These are phyloP conservation scores for Gallinago solitaria DNA, from an alignment of 2,797 vertebrate genomes.

Conservation along the genomic window DNA sequence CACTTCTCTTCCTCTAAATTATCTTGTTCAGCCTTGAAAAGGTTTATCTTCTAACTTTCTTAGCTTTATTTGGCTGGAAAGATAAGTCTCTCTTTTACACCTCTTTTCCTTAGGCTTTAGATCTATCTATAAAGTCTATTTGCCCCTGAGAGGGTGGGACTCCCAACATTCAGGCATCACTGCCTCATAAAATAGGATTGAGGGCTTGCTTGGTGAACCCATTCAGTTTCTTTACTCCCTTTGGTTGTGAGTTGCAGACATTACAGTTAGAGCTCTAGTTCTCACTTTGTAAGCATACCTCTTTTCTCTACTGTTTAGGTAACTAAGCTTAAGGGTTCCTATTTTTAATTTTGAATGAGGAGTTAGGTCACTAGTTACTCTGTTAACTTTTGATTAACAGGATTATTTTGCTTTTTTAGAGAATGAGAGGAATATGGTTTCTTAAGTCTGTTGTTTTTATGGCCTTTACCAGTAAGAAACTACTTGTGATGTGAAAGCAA, in stretches of 20 bases:
- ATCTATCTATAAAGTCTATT: background rate
- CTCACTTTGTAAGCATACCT: background rate
- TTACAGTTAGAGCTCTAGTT: background rate
- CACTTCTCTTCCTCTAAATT: background rate
- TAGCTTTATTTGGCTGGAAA: background rate
- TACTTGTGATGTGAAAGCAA: background rate
- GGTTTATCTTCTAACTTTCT: background rate
- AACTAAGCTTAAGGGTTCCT: background rate
- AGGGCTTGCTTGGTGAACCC: background rate
- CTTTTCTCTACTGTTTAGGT: background rate
- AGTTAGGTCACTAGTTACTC: background rate
- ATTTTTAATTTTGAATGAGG: background rate
- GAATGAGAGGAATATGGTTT: background rate
- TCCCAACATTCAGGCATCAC: background rate
- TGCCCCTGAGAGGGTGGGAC: background rate
- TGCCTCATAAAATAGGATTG: background rate
- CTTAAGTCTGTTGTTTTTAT: background rate
- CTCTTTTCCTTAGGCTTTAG: background rate
- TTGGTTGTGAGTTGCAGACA: background rate
- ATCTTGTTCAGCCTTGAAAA: fast-evolving
- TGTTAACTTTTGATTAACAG: background rate
- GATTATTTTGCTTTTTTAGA: background rate
- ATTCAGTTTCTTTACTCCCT: fast-evolving
- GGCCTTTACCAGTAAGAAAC: background rate
- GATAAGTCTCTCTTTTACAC: background rate